phyloP scores from a whole-genome alignment of 2,797 vertebrate genomes.

The Serranus cabrilla region DNA sequence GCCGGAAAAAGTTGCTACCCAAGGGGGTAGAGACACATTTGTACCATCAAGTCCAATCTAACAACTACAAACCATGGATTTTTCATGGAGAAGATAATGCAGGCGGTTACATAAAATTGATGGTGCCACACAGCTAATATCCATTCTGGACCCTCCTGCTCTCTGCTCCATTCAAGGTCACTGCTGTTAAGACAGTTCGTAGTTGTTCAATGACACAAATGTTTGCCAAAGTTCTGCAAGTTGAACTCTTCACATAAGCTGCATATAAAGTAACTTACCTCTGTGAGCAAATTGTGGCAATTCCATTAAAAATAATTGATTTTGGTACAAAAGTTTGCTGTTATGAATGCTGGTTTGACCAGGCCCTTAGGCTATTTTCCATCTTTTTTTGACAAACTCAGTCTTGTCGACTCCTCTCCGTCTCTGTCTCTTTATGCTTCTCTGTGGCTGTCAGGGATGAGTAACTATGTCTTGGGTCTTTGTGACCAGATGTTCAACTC shows the following conservation, averaged over 20 bases:
- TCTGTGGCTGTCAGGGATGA: slow-evolving; percentile 21
- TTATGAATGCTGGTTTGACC: background rate
- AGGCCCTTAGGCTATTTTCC: background rate
- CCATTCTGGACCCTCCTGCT: background rate
- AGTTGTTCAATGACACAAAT: background rate
- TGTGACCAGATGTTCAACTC: slow-evolving; percentile 42
- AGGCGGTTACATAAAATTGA: background rate
- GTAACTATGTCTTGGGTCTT: slow-evolving; percentile 30
- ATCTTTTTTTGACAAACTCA: background rate
- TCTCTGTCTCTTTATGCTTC: background rate
- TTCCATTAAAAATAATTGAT: slow-evolving; percentile 1
- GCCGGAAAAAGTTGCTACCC: no score
- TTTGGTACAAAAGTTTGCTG: background rate
- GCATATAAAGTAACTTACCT: background rate
- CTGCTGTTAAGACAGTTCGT: background rate
- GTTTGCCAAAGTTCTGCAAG: background rate
- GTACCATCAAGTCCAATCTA: background rate
- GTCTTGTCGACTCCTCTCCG: background rate
- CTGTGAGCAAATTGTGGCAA: background rate
- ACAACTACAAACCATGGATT: background rate
- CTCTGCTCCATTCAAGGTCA: slow-evolving; percentile 1
- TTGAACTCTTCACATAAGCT: slow-evolving; percentile 2
- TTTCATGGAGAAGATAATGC: background rate
- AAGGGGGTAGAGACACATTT: background rate
- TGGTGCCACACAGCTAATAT: background rate